These are phyloP conservation scores for Helostoma temminkii DNA, from an alignment of 2,797 vertebrate species.

Conservation along the genomic window DNA sequence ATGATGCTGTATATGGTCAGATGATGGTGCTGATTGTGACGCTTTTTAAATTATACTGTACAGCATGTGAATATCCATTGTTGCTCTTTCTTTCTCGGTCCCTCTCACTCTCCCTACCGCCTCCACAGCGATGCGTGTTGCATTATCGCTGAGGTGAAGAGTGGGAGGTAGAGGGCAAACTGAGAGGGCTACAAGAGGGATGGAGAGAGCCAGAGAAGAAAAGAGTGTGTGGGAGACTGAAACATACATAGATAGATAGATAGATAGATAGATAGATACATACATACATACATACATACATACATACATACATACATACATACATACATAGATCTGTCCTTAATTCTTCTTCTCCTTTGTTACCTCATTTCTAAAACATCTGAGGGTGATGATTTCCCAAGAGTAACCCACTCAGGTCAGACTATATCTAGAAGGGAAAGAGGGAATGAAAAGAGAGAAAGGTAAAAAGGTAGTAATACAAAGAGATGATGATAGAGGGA, in stretches of 20 bases:
- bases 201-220: slow-evolving; percentile 66
- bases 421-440: slow-evolving; percentile 62
- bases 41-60: slow-evolving; percentile 52
- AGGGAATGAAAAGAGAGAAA: slow-evolving; percentile 14
- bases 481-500: slow-evolving; percentile 28
- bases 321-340: slow-evolving; percentile 22
- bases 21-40: slow-evolving; percentile 41
- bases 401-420: slow-evolving; percentile 65
- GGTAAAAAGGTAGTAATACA: slow-evolving; percentile 19
- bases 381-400: slow-evolving; percentile 69
- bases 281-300: slow-evolving; percentile 49
- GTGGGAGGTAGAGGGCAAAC: slow-evolving; percentile 83
- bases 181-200: slow-evolving; percentile 76
- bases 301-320: slow-evolving; percentile 35
- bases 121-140: slow-evolving; percentile 77
- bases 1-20: slow-evolving; percentile 20
- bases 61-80: slow-evolving; percentile 57
- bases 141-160: slow-evolving; percentile 79
- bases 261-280: slow-evolving; percentile 56
- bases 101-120: slow-evolving; percentile 57
- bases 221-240: slow-evolving; percentile 71
- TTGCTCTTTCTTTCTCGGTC: slow-evolving; percentile 42
- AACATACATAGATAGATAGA: slow-evolving; percentile 53
- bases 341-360: slow-evolving; percentile 20
- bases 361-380: slow-evolving; percentile 55